Evolutionary conservation across 2,113 vertebrate genomes (phyloP), one percentile per base, ranked within the genome.

Genomic region (Cryptotis parvus): DNA sequence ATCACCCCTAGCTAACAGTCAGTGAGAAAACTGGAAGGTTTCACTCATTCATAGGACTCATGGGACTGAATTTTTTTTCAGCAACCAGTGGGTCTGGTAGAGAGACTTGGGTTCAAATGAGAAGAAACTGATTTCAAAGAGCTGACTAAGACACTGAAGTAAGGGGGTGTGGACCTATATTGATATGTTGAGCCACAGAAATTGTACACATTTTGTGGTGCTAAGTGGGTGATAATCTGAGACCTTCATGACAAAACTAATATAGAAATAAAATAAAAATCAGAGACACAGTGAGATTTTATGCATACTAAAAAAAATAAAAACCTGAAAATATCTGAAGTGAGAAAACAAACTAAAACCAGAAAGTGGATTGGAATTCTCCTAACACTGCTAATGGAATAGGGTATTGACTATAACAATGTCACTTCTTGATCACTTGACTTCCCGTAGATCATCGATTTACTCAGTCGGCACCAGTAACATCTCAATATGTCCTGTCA

Each of bases 261-360:
- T n/a, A 78, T 20, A 87, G 49, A 94, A 84, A 85, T 65, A 45
- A n/a, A 45, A 45, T 49, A n/a, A 20, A 70, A 76, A 84, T 75
- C 10, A 84, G 70, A 81, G 27, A 29, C 18, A 72, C 35, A n/a
- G n/a, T 45, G 22, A 80, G 15, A 91, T 43, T 82, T 3, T 24
- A 78, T n/a, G 24, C 4, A 84, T 45, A 87, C 2, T 61, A 0
- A 22, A 55, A 76, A 83, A 75, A 45, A n/a, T n/a, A 55, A 72
- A 49, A 49, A 6, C 45, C 4, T 55, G 20, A 58, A 58, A 58
- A 58, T 20, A 58, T 24, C 4, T 18, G 55, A 58, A 58, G 18
- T 70, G 37, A 70, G 16, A 16, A 68, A n/a, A n/a, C 31, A 33
- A 69, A 69, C 15, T 22, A 35, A 69, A 37, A 70, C 22, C n/a